Conservation (phyloP, 64 coral and sea anemone genomes). For the Montipora efflorescens region DNA sequence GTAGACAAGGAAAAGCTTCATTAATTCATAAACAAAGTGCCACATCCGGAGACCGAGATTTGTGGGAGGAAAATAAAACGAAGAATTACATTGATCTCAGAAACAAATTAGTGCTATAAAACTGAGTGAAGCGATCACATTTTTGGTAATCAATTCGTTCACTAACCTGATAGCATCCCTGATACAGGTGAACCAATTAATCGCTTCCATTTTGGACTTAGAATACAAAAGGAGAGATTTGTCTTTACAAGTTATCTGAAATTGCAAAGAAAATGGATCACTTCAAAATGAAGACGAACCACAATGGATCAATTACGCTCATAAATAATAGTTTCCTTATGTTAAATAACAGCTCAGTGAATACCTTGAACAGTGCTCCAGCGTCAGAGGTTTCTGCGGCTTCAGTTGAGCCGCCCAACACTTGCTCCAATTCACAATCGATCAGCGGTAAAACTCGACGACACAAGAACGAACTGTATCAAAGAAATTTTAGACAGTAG, state of each 20-base stretch:
- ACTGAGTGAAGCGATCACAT: no score
- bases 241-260: conserved; percentile 81
- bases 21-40: background rate
- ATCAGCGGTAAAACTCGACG: conserved; percentile 87
- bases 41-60: background rate
- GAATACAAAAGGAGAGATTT: conserved; percentile 90
- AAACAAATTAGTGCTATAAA: background rate
- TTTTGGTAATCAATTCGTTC: background rate
- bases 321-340: background rate
- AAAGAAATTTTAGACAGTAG: background rate
- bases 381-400: conserved; percentile 73
- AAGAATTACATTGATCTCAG: background rate
- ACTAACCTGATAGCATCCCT: conserved; percentile 75
- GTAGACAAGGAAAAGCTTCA: background rate
- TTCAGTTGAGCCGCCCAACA: conserved; percentile 79
- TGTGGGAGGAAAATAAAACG: background rate
- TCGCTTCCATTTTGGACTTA: conserved; percentile 75
- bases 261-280: background rate
- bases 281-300: background rate
- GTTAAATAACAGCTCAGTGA: background rate
- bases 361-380: conserved; percentile 92
- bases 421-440: conserved; percentile 89
- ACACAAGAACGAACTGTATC: conserved; percentile 80
- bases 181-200: conserved; percentile 73
- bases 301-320: background rate